A percentile compares a stretch with the other conserved stretches of the same genome.
These are phyloP conservation scores for Phortica magna DNA, from an alignment of 2,888 invertebrate genomes.

Conservation along the genomic window DNA sequence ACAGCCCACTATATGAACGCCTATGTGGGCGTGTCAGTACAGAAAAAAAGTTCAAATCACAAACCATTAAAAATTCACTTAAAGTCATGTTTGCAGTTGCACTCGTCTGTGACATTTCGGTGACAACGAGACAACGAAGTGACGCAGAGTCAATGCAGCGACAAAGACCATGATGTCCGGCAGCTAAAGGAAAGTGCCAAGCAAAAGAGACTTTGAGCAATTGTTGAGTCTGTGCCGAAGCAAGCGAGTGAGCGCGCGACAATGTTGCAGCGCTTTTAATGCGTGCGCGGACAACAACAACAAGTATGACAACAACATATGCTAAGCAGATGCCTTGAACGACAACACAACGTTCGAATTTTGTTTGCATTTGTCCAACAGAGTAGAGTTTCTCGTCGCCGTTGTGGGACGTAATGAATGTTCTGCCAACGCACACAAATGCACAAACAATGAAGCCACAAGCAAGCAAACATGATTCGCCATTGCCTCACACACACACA, in stretches of 20 bases:
- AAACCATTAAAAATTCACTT: no score
- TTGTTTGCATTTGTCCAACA: neutral
- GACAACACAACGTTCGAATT: neutral
- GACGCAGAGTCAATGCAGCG: neutral
- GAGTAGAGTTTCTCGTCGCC: neutral
- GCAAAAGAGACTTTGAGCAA: neutral
- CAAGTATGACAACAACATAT: neutral
- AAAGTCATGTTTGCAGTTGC: neutral
- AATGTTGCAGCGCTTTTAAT: neutral
- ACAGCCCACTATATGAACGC: no score
- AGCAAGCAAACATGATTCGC: conserved; percentile 1
- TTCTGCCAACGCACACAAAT: no score
- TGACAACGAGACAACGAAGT: no score
- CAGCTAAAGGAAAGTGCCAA: conserved; percentile 1
- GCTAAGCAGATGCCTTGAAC: neutral
- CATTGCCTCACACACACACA: neutral
- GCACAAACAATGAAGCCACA: conserved; percentile 29
- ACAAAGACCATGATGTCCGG: neutral
- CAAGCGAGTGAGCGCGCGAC: neutral
- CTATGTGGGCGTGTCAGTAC: neutral
- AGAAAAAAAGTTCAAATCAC: no score
- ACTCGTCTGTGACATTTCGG: neutral
- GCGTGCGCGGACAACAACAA: neutral
- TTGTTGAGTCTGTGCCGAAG: neutral
- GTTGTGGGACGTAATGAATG: conserved; percentile 43